A percentile compares a stretch with the other conserved stretches of the same genome.
Conservation (phyloP, 37 sponge, comb jelly and placozoan species). For the Cladorhizidae sp. region DNA sequence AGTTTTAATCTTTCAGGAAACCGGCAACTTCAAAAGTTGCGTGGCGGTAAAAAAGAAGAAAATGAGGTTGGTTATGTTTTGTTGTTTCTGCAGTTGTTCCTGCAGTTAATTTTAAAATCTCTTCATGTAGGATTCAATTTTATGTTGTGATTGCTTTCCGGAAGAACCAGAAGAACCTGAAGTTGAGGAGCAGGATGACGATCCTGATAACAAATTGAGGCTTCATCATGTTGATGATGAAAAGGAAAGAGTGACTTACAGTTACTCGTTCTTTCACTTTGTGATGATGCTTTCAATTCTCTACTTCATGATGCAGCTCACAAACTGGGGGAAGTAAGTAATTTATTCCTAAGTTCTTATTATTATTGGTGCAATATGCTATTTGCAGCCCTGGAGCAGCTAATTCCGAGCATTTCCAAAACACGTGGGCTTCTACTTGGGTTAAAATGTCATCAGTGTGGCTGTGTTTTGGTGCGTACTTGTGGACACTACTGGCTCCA, state of each 20-base stretch:
- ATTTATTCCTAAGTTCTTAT: background rate
- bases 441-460: conserved; percentile 82
- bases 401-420: conserved; percentile 60
- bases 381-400: conserved; percentile 22
- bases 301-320: conserved; percentile 96
- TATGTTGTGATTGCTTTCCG: conserved; percentile 63
- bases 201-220: conserved; percentile 37
- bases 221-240: conserved; percentile 80
- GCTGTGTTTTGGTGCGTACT: conserved; percentile 76
- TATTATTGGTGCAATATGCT: background rate
- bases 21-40: conserved; percentile 60
- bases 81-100: background rate
- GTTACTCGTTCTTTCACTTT: conserved; percentile 98
- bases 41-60: conserved; percentile 72
- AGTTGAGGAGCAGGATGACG: conserved; percentile 39
- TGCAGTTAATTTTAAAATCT: background rate
- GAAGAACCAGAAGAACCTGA: conserved; percentile 31
- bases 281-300: conserved; percentile 88
- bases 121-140: conserved; percentile 30
- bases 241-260: conserved; percentile 90
- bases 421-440: conserved; percentile 87
- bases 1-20: conserved; percentile 54
- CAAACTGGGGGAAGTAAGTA: conserved; percentile 94
- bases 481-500: conserved; percentile 92
- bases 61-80: background rate